Conservation (phyloP, 2,113 vertebrate species). For the Laterallus jamaicensis region DNA sequence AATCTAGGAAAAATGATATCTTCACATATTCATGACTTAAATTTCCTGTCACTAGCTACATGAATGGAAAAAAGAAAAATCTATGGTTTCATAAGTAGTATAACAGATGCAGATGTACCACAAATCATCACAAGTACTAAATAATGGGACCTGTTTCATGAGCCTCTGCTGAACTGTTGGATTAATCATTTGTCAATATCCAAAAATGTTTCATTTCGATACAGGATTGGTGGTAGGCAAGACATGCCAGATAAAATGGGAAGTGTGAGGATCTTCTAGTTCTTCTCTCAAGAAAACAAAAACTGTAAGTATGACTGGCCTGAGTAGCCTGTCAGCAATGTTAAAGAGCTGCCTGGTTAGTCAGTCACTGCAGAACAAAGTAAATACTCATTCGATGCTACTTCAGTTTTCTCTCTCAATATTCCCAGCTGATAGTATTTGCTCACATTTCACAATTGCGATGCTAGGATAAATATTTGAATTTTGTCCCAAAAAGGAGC, state of each 20-base stretch:
- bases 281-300: not conserved
- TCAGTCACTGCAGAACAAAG: not conserved
- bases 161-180: not conserved
- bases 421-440: not conserved
- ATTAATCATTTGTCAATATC: not conserved
- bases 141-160: not conserved
- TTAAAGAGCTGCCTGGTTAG: not conserved
- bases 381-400: not conserved
- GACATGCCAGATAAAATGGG: not conserved
- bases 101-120: not conserved
- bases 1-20: not conserved
- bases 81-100: not conserved
- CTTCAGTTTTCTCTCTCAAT: not conserved
- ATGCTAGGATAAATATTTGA: not conserved
- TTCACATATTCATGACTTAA: not conserved
- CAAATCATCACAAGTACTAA: not conserved
- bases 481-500: rapidly evolving
- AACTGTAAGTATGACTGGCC: not conserved
- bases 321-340: not conserved
- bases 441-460: not conserved
- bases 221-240: not conserved
- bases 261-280: not conserved
- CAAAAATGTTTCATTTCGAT: not conserved
- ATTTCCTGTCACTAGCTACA: not conserved
- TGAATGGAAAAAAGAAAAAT: not conserved